phyloP scores from a whole-genome alignment of 2,888 invertebrate genomes.

The Iphiclides podalirius region DNA sequence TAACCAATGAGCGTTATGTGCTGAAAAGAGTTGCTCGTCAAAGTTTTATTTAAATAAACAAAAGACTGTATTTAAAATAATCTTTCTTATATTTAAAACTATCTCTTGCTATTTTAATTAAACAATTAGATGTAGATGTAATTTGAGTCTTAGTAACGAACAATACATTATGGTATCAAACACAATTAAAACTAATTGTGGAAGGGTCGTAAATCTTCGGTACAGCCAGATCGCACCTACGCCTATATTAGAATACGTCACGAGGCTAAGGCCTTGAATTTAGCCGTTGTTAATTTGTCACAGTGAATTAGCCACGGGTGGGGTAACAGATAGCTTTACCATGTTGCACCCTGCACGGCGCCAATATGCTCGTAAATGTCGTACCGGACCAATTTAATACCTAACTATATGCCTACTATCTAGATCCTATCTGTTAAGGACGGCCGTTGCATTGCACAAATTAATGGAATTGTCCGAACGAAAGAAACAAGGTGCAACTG shows the following conservation, averaged over 20 bases:
- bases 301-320: conserved; percentile 53
- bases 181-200: no score
- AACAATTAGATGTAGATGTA: no score
- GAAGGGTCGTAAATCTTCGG: not conserved
- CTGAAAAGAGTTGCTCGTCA: no score
- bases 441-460: conserved; percentile 7
- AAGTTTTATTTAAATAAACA: no score
- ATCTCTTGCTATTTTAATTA: no score
- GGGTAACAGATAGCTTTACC: conserved; percentile 75
- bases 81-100: no score
- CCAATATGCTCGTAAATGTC: conserved; percentile 77
- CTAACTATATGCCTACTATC: conserved; percentile 51
- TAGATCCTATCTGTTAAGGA: conserved; percentile 56
- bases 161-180: no score
- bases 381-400: conserved; percentile 67
- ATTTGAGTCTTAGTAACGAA: no score
- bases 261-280: conserved; percentile 57
- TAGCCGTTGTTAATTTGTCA: conserved; percentile 78
- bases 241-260: conserved; percentile 11
- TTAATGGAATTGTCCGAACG: conserved; percentile 5
- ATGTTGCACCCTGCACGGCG: conserved; percentile 74
- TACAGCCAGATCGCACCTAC: not conserved
- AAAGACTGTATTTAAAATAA: no score
- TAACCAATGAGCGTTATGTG: not conserved
- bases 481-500: not conserved